Evolutionary conservation across 2,888 invertebrate genomes (phyloP).

Genomic region (Carpatolechia fugitivella): DNA sequence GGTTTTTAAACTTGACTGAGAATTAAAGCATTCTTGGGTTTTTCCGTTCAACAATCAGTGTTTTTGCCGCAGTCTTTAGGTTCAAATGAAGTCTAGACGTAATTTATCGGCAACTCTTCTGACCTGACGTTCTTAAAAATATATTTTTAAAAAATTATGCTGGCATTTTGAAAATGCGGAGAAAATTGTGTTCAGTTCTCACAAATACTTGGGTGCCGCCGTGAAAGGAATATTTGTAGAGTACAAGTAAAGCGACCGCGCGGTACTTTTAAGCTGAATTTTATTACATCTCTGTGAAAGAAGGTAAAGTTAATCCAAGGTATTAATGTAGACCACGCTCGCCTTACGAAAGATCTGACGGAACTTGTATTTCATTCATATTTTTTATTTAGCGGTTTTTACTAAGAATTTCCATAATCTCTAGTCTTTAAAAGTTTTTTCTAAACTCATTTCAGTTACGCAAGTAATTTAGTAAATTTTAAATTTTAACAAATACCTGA

Average conservation of each 20-base stretch:
- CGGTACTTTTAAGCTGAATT: constrained; percentile 75
- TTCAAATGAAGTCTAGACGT: not conserved
- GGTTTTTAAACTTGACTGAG: constrained; percentile 1
- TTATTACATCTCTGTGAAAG: constrained; percentile 75
- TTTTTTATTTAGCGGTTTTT: not conserved
- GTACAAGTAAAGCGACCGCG: constrained; percentile 23
- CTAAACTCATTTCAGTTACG: not conserved
- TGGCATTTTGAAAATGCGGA: not conserved
- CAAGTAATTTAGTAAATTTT: not conserved
- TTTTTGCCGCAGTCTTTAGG: not conserved
- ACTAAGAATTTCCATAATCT: not conserved
- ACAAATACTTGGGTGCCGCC: constrained; percentile 19
- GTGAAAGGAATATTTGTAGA: constrained; percentile 24
- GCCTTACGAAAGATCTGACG: constrained; percentile 26
- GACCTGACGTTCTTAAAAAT: not conserved
- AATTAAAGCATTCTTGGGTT: not conserved
- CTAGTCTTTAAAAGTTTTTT: not conserved
- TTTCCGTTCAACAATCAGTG: not conserved
- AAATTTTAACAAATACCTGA: not conserved
- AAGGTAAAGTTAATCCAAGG: constrained; percentile 73
- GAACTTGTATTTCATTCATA: constrained; percentile 2
- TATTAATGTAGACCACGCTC: constrained; percentile 58
- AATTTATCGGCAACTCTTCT: not conserved
- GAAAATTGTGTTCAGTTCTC: constrained; percentile 14
- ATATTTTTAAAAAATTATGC: not conserved